Evolutionary conservation across 1,140 invertebrate genomes (phyloP), one percentile per base, ranked within the genome.

Genomic region (Aethina tumida): DNA sequence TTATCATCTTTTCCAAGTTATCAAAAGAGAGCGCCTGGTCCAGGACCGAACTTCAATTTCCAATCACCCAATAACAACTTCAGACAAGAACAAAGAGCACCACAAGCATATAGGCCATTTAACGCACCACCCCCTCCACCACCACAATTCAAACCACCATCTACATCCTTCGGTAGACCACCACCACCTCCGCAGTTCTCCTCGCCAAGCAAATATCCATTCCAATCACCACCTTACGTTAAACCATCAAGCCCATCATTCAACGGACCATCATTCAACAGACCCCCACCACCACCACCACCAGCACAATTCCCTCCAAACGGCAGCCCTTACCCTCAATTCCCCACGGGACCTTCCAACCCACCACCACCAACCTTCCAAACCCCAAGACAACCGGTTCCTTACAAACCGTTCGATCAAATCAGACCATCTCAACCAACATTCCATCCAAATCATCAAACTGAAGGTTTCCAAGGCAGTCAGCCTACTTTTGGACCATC

Each of bases 201-300:
- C 37, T 43, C 33, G 33, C 41, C 33, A 15, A 39, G 47, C 47
- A 55, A 45, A 41, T 52, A 38, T 35, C 34, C 49, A 42, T 35
- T 50, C 28, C 47, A 45, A 50, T 31, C 47, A 39, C 43, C 55
- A 21, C 45, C 43, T 16, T 25, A 46, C 37, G 16, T 35, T 22
- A 38, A 46, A 40, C 26, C 45, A 28, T 29, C 39, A 3, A 38
- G 29, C 24, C 29, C 39, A 18, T 31, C 40, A 33, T 9, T 16
- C 64, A 62, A 3, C 8, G n/a, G n/a, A n/a, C 19, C 40, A 68
- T 62, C 43, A 71, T 67, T 47, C 58, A 58, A 44, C 61, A 58
- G 29, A 35, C 14, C 25, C 19, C 10, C 34, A 4, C 31, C 45
- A 46, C 28, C 45, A 18, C 49, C 49, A 16, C 43, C 46, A 4